Base-by-base conservation (phyloP, 2,113 vertebrate species). In the Arvicanthis niloticus region DNA sequence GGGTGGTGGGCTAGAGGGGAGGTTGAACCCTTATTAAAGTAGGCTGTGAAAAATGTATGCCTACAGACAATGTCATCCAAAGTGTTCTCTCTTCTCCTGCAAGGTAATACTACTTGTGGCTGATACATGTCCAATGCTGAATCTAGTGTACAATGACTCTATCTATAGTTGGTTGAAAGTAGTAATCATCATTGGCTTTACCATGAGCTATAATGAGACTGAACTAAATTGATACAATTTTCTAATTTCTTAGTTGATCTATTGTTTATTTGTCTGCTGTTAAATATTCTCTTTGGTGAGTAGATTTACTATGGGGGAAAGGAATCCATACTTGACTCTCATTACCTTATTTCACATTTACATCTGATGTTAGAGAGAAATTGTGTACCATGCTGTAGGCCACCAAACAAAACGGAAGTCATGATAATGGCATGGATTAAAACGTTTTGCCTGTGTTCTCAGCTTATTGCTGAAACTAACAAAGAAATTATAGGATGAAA, bases 271-370 rank as follows among this genome's bases (percentile, higher is more conserved):
- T 93, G 7, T 80, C 16, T 48, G 51, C 12, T 85, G 2, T 4
- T 45, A 70, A 45, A 91, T 87, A 76, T 40, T 88, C 8, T 24
- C 24, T 34, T n/a, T 17, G 60, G 15, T 62, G 1, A 22, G 10
- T 1, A 48, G 17, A 40, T 91, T 81, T 91, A 17, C 16, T 62
- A 42, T 81, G 12, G 65, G 51, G 17, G 26, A 53, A 12, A 87
- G 80, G 7, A 12, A 81, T 73, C 88, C 53, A 72, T 22, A 22
- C 11, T 65, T 51, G 15, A 40, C 84, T 92, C 72, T 88, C 76
- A 40, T 51, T 96, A 93, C 42, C 45, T 95, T 91, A 93, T 88
- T 93, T 97, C 88, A 65, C 5, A 51, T 85, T 85, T 84, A n/a
- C 81, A 51, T 67, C 81, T 93, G 40, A 70, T 87, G 12, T 51